phyloP scores from a whole-genome alignment of 2,113 vertebrate genomes.

The Hyperopisus bebe region DNA sequence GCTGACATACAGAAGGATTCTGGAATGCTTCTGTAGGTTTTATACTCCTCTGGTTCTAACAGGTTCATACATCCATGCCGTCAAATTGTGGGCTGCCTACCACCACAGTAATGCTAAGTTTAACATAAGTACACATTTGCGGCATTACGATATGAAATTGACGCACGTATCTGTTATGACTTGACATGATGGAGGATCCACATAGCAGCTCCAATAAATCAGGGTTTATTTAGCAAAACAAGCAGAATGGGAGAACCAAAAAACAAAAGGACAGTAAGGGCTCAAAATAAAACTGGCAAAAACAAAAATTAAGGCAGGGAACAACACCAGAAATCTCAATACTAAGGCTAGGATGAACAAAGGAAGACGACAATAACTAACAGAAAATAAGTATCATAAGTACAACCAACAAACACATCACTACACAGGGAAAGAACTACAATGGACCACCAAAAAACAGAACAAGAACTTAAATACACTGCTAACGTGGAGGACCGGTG shows the following conservation, averaged over 20 bases:
- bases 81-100: neutral
- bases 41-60: neutral
- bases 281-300: no score
- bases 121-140: neutral
- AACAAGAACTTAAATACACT: neutral
- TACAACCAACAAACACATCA: neutral
- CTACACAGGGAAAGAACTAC: neutral
- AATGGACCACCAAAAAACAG: neutral
- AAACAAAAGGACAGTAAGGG: no score
- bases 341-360: neutral
- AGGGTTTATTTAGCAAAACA: no score
- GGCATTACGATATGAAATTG: neutral
- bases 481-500: neutral
- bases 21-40: neutral
- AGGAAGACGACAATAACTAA: neutral
- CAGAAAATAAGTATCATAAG: neutral
- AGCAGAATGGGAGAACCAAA: no score
- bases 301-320: no score
- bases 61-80: neutral
- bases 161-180: neutral
- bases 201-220: no score
- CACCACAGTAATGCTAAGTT: neutral
- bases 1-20: neutral
- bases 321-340: no score
- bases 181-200: no score